Evolutionary conservation across 2,888 invertebrate species (phyloP).

Genomic region (Caenorhabditis sinica): DNA sequence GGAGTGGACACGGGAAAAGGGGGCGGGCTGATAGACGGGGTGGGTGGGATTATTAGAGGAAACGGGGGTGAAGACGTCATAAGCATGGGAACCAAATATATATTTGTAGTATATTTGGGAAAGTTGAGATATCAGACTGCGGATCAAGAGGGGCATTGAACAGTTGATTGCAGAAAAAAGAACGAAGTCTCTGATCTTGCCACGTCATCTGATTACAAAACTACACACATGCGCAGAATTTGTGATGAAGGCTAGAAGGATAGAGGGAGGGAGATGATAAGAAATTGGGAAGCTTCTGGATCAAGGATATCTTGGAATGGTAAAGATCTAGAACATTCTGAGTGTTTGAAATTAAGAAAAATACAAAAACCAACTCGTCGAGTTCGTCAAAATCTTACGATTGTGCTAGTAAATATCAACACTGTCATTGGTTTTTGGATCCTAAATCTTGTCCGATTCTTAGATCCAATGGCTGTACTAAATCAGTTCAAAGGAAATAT

Average conservation of each 20-base stretch:
- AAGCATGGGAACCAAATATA: conserved; percentile 53
- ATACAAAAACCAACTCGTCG: conserved; percentile 6
- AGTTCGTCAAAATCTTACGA: not conserved
- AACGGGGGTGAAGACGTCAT: conserved; percentile 31
- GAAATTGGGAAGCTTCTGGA: not conserved
- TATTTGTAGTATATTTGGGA: not conserved
- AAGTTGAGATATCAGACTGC: conserved; percentile 46
- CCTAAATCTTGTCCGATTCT: not conserved
- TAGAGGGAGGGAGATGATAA: not conserved
- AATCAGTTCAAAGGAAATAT: not conserved
- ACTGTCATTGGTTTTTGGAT: not conserved
- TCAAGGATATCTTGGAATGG: not conserved
- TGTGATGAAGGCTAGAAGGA: conserved; percentile 9
- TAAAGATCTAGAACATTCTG: not conserved
- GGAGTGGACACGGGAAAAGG: not conserved
- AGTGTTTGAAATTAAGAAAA: not conserved
- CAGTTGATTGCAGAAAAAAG: conserved; percentile 53
- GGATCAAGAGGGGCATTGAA: conserved; percentile 43
- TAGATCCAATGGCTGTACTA: not conserved
- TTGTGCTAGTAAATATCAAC: not conserved
- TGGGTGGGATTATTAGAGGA: conserved; percentile 28
- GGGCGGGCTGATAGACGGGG: conserved; percentile 41
- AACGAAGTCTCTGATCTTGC: conserved; percentile 55
- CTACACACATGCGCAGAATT: conserved; percentile 9
- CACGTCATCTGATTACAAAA: conserved; percentile 47